Evolutionary conservation across 2,113 vertebrate genomes (phyloP).

Genomic region (Phaethon lepturus): DNA sequence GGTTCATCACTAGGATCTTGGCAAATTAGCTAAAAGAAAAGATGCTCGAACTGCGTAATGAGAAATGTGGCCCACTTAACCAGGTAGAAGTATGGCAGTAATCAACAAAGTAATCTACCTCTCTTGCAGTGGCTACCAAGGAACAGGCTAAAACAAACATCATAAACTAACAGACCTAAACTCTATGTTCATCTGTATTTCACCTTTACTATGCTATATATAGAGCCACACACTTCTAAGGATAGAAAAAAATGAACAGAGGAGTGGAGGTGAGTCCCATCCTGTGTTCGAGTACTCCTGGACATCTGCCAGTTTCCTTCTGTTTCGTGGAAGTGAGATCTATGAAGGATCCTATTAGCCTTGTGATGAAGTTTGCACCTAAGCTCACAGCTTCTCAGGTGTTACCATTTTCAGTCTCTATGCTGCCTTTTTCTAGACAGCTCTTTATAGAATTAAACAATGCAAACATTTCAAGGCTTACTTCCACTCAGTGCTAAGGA

Average conservation of each 20-base stretch:
- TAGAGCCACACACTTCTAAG: not conserved
- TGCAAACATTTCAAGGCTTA: not conserved
- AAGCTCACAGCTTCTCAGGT: not conserved
- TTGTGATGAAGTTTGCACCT: not conserved
- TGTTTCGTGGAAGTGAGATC: not conserved
- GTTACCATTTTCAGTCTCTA: not conserved
- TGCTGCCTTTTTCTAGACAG: not conserved
- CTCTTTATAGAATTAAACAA: not conserved
- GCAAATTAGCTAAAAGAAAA: not conserved
- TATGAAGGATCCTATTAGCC: not conserved
- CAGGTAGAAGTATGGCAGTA: not conserved
- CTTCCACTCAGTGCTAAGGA: not conserved
- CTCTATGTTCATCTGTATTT: not conserved
- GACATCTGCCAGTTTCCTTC: not conserved
- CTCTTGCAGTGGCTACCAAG: not conserved
- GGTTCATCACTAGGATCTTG: not conserved
- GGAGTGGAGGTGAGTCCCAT: not conserved
- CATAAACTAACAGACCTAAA: not conserved
- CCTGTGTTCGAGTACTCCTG: not conserved
- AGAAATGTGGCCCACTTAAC: not conserved
- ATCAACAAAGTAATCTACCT: not conserved
- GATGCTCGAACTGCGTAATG: not conserved
- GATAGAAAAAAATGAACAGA: not conserved
- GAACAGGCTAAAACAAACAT: not conserved
- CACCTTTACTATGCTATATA: not conserved